Base-by-base conservation (phyloP, 2,888 invertebrate genomes). In the Pseudanteris insignis region DNA sequence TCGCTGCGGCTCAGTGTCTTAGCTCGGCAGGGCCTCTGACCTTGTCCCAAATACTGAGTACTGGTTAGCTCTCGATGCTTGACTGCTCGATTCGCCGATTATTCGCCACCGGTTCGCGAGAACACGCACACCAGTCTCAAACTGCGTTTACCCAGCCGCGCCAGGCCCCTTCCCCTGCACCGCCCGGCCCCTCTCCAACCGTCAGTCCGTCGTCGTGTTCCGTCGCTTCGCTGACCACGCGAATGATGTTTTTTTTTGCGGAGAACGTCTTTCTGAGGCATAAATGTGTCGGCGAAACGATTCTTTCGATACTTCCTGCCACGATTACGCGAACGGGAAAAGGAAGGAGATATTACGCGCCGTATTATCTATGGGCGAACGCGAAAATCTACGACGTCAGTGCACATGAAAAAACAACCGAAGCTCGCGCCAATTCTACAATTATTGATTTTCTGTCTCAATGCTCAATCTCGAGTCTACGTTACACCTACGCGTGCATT, bases 11-110 rank as follows among this genome's bases (percentile, higher is more conserved):
- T 61, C 67, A 63, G 67, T 66, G 67, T 70, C 74, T 74, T 64
- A 72, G 69, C 71, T 70, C 69, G 72, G 72, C 75, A 67, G 75
- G 76, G 78, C 78, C 78, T 79, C 78, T 79, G 79, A 79, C 79
- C 79, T 79, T 79, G 79, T 79, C 79, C 79, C 78, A 79, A 79
- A 79, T 79, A 79, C 77, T 77, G 70, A 59, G 63, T 64, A 69
- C 73, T 70, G 69, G 71, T 73, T 72, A 69, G 70, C 70, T 70
- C 63, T 70, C 63, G 65, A 63, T 70, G 55, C 54, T 43, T 67
- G 59, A 62, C 58, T 66, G 67, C 60, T 60, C 64, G 63, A 64
- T 61, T 67, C 60, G 65, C 55, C 59, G 68, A 61, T 65, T 69
- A 61, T 65, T 66, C 62, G 68, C 66, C 65, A 66, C 66, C 62